Conservation (phyloP, 2,797 vertebrate species). For the Sebastes steindachneri region DNA sequence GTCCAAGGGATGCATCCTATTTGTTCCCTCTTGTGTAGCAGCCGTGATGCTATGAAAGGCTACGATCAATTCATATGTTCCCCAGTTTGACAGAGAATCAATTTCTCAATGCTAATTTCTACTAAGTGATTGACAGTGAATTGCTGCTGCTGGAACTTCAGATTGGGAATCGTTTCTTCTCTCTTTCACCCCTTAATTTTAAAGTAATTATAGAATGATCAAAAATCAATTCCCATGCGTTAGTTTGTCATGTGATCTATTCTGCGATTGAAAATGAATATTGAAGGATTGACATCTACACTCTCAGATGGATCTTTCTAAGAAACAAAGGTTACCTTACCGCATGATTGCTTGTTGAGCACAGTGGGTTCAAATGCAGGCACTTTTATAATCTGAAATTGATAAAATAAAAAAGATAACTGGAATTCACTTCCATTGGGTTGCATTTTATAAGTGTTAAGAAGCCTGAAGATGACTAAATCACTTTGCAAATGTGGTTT, state of each 20-base stretch:
- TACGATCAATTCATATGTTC: slow-evolving; percentile 27
- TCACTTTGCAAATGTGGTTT: neutral
- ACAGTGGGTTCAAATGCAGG: neutral
- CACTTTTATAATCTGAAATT: neutral
- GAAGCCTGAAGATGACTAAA: neutral
- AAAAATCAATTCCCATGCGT: slow-evolving; percentile 35
- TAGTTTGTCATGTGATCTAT: neutral
- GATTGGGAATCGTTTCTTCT: slow-evolving; percentile 31
- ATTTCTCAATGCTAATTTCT: slow-evolving; percentile 30
- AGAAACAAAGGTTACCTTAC: slow-evolving; percentile 9
- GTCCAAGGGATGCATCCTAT: too few species aligned
- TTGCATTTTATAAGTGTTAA: neutral
- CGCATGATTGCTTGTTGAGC: neutral
- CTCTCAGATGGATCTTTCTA: slow-evolving; percentile 1
- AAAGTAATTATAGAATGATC: slow-evolving; percentile 42
- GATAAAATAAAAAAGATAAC: neutral
- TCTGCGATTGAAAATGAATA: slow-evolving; percentile 11
- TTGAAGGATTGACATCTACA: neutral
- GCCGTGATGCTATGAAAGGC: neutral
- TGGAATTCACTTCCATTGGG: neutral
- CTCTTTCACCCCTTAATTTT: slow-evolving; percentile 18
- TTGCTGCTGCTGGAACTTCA: neutral
- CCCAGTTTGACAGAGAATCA: slow-evolving; percentile 27
- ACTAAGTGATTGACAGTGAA: slow-evolving; percentile 27
- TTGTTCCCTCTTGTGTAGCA: neutral